Conservation (phyloP, 2,888 invertebrate genomes). For the Allophyes oxyacanthae region DNA sequence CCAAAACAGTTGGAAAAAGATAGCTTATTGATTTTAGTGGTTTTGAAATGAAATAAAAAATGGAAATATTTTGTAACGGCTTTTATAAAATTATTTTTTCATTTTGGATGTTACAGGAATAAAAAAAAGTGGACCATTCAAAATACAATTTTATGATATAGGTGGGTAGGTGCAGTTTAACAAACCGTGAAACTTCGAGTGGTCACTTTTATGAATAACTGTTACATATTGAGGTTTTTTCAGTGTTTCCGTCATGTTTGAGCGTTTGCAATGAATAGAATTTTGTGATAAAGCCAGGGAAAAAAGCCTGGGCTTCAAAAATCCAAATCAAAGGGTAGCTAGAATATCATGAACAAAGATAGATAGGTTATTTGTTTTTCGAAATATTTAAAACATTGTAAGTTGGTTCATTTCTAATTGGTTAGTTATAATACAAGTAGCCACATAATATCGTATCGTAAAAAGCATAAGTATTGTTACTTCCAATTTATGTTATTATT, state of each 20-base stretch:
- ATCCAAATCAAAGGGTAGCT: no score
- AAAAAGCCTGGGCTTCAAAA: no score
- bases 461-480: no score
- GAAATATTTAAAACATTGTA: no score
- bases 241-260: constrained; percentile 28
- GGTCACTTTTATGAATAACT: constrained; percentile 32
- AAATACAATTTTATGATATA: constrained; percentile 33
- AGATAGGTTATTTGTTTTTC: no score
- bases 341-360: no score
- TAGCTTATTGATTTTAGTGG: no score
- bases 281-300: constrained; percentile 26
- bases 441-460: no score
- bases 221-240: constrained; percentile 32
- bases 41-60: constrained; percentile 5
- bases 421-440: no score
- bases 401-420: no score
- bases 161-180: constrained; percentile 30
- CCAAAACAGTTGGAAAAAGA: no score
- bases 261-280: constrained; percentile 25
- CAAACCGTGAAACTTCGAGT: constrained; percentile 27
- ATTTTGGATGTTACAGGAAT: constrained; percentile 12
- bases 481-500: no score
- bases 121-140: constrained; percentile 15
- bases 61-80: constrained; percentile 5
- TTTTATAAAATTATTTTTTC: constrained; percentile 11